These are phyloP conservation scores for Asobara japonica DNA, from an alignment of 1,140 invertebrate species.

Conservation along the genomic window DNA sequence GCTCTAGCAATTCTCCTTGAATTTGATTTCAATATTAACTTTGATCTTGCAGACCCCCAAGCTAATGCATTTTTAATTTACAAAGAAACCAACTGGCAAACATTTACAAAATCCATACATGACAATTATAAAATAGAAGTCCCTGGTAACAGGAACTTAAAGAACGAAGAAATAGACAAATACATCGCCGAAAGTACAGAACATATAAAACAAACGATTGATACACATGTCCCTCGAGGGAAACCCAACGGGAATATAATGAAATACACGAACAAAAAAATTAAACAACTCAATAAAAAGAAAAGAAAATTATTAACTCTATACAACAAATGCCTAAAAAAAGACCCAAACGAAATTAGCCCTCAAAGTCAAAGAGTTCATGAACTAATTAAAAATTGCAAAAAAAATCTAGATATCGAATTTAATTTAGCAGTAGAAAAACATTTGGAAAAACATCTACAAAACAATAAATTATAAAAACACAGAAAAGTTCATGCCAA, in stretches of 20 bases:
- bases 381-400: no score
- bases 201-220: conserved; percentile 18
- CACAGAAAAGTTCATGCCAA: no score
- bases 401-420: no score
- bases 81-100: conserved; percentile 36
- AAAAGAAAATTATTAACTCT: no score
- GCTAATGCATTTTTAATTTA: not conserved
- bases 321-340: no score
- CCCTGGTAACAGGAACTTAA: conserved; percentile 30
- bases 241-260: not conserved
- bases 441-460: no score
- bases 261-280: conserved; percentile 19
- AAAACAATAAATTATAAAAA: no score
- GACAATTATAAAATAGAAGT: not conserved
- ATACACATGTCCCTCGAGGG: conserved; percentile 8
- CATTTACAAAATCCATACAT: conserved; percentile 24
- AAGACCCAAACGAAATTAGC: no score
- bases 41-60: not conserved
- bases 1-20: not conserved
- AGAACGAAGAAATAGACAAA: conserved; percentile 30
- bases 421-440: no score
- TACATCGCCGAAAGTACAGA: conserved; percentile 6
- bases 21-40: not conserved
- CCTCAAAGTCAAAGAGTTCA: no score
- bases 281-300: not conserved